Evolutionary conservation across 2,113 vertebrate species (phyloP).

Genomic region (Tiliqua scincoides): DNA sequence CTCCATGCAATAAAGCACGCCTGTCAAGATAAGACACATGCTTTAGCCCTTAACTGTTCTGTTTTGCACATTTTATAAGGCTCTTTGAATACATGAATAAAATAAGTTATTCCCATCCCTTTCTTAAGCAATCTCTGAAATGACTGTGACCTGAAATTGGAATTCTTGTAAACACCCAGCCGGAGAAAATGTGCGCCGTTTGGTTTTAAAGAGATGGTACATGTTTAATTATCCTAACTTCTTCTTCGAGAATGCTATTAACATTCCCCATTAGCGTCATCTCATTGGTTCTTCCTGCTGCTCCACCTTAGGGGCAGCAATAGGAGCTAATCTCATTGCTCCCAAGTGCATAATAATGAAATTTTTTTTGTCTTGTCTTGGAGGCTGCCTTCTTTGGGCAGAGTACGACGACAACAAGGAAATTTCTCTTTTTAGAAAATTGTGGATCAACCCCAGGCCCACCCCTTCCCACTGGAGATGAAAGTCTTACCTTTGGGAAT

Average conservation of each 20-base stretch:
- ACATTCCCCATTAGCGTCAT: constrained; percentile 83
- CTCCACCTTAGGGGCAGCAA: constrained; percentile 85
- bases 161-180: constrained; percentile 87
- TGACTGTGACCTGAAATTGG: constrained; percentile 85
- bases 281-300: constrained; percentile 85
- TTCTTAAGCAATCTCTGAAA: constrained; percentile 84
- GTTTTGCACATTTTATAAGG: constrained; percentile 86
- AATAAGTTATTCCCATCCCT: constrained; percentile 81
- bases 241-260: constrained; percentile 84
- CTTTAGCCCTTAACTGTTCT: constrained; percentile 81
- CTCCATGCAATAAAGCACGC: constrained; percentile 79
- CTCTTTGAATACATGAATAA: constrained; percentile 87
- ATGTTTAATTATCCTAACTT: constrained; percentile 87
- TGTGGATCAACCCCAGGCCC: constrained; percentile 67
- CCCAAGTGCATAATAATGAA: constrained; percentile 86
- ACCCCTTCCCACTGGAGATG: background rate
- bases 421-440: constrained; percentile 65
- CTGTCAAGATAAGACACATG: constrained; percentile 81
- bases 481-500: constrained; percentile 9
- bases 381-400: constrained; percentile 76
- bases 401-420: constrained; percentile 78
- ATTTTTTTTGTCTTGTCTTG: constrained; percentile 82
- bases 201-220: constrained; percentile 85
- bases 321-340: constrained; percentile 86
- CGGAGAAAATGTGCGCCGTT: constrained; percentile 80